A percentile compares a stretch with the other conserved stretches of the same genome.
phyloP scores from a whole-genome alignment of 1,140 invertebrate species.

The Eulimnadia texana region DNA sequence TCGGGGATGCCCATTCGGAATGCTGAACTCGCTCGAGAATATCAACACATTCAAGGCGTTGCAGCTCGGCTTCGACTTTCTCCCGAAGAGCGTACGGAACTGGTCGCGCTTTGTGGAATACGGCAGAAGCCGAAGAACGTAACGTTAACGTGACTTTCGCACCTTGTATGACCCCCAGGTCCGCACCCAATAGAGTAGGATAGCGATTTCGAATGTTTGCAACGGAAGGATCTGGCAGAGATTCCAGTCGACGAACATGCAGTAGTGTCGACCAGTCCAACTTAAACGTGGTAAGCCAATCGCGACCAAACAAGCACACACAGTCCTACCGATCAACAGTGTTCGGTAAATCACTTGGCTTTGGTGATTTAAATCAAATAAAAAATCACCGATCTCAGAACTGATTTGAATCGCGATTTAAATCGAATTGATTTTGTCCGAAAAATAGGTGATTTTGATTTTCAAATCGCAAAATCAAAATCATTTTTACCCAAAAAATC shows the following conservation, averaged over 20 bases:
- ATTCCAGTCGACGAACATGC: not conserved
- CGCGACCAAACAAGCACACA: not conserved
- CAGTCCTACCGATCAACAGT: not conserved
- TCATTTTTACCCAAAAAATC: too few relatives aligned
- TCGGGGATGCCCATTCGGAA: conserved; percentile 35
- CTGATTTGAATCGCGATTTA: too few relatives aligned
- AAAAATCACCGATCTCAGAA: too few relatives aligned
- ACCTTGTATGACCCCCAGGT: too few relatives aligned
- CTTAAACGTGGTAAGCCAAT: not conserved
- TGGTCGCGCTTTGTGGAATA: conserved; percentile 26
- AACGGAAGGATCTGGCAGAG: not conserved
- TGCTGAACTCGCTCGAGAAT: conserved; percentile 27
- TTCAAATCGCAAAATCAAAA: too few relatives aligned
- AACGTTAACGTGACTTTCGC: not conserved
- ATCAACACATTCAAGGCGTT: conserved; percentile 25
- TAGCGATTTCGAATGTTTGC: not conserved
- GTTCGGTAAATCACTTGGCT: too few relatives aligned
- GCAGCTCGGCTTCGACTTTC: conserved; percentile 28
- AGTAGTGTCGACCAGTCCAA: not conserved
- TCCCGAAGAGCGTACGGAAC: conserved; percentile 28
- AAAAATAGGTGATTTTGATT: too few relatives aligned
- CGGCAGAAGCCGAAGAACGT: conserved; percentile 18
- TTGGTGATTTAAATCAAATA: too few relatives aligned
- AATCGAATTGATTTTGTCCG: too few relatives aligned
- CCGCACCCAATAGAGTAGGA: not conserved